Evolutionary conservation across 2,888 invertebrate genomes (phyloP).

Genomic region (Aphodius sticticus): DNA sequence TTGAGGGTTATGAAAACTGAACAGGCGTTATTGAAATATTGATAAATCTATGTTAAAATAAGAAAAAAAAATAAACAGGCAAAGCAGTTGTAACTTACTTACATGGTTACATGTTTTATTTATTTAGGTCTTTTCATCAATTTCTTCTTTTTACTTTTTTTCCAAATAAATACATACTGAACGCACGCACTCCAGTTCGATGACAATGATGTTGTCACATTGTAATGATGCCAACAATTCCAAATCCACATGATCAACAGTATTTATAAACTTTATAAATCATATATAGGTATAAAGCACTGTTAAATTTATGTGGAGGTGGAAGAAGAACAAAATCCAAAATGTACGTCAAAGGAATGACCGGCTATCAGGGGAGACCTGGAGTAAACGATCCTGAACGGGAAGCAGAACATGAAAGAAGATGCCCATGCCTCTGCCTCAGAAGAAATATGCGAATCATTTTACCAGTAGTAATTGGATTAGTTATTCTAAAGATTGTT

Average conservation of each 20-base stretch:
- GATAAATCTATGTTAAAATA: too few relatives aligned
- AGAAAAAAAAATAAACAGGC: too few relatives aligned
- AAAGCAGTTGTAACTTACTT: too few relatives aligned
- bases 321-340: background rate
- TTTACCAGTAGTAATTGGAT: background rate
- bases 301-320: background rate
- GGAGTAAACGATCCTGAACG: background rate
- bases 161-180: too few relatives aligned
- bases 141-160: too few relatives aligned
- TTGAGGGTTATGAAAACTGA: too few relatives aligned
- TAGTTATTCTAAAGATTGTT: background rate
- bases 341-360: background rate
- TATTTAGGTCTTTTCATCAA: too few relatives aligned
- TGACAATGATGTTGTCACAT: too few relatives aligned
- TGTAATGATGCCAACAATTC: too few relatives aligned
- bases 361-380: background rate
- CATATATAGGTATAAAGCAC: background rate
- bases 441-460: background rate
- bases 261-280: background rate
- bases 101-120: too few relatives aligned
- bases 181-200: too few relatives aligned
- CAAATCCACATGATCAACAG: background rate
- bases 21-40: too few relatives aligned
- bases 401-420: background rate
- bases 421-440: background rate